A percentile compares a stretch with the other conserved stretches of the same genome.
Evolutionary conservation across 2,888 invertebrate genomes (phyloP).

Genomic region (Lutraria lutraria): DNA sequence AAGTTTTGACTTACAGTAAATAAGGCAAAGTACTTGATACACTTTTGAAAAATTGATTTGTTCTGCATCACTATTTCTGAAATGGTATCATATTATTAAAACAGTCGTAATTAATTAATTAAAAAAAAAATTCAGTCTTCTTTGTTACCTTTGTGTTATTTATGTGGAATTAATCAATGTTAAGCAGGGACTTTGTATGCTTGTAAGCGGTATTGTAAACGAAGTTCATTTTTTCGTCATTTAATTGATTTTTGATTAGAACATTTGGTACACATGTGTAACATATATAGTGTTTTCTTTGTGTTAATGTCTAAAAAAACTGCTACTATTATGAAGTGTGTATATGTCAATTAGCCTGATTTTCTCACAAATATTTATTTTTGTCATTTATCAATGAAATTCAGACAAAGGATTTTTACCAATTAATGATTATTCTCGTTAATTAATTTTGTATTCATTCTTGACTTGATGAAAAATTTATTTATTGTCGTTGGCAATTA

Average conservation of each 20-base stretch:
- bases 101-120: too few species aligned
- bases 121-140: too few species aligned
- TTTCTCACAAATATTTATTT: neutral
- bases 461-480: too few species aligned
- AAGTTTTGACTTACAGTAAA: too few species aligned
- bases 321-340: constrained; percentile 1
- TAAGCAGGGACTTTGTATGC: constrained; percentile 45
- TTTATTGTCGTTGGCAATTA: too few species aligned
- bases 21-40: too few species aligned
- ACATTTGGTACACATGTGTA: constrained; percentile 22
- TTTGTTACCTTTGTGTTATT: too few species aligned
- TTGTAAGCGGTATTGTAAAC: constrained; percentile 34
- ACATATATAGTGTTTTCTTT: constrained; percentile 18
- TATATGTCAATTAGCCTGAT: neutral
- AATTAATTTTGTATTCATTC: too few species aligned
- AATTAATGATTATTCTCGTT: too few species aligned
- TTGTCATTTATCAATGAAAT: neutral
- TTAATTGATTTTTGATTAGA: neutral
- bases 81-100: too few species aligned
- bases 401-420: neutral
- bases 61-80: too few species aligned
- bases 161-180: neutral
- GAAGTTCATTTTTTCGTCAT: constrained; percentile 21
- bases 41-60: too few species aligned
- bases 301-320: constrained; percentile 28